Evolutionary conservation across 2,797 vertebrate genomes (phyloP), one percentile per base, ranked within the genome.

Genomic region (Gila robusta): DNA sequence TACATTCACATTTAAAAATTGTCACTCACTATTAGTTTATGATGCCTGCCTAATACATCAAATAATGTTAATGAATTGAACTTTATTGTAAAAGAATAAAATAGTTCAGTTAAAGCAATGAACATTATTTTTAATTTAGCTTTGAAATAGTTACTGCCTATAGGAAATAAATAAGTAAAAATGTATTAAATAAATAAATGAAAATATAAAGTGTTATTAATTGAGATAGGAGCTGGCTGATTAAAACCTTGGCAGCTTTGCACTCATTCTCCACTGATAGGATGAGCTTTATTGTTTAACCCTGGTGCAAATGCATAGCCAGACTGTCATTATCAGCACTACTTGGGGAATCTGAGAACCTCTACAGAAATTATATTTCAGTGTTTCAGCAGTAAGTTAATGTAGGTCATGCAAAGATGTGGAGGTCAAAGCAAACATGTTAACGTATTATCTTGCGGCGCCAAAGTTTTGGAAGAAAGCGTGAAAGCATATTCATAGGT

Each of bases 311-410:
- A 91, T 91, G 90, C 85, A 83, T 82, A 89, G 84, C 81, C 72
- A 89, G 86, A 90, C 83, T 87, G 89, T 84, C 89, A 89, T 89
- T 86, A 89, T 87, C 86, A 89, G 85, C 88, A 91, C 87, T 91
- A 89, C 88, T 90, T 84, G 80, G 85, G 59, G 67, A 86, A 67
- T 77, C 79, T 39, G 67, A 79, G 73, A 82, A 21, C 82, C 32
- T 85, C 49, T 41, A 44, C 54, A 79, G 47, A 88, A 74, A 88
- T 80, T 2, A 62, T 10, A 23, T 73, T 73, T 82, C 4, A 56
- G 37, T 64, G 19, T 74, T 74, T 64, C 59, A 64, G 56, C 41
- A 47, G 10, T n/a, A 35, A 64, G 28, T 32, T 83, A 74, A 83
- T 74, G 59, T 74, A 23, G 71, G 81, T 21, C 56, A 64, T 62